A percentile compares a stretch with the other conserved stretches of the same genome.
phyloP scores from a whole-genome alignment of 2,797 vertebrate genomes.

The Anabacerthia variegaticeps region DNA sequence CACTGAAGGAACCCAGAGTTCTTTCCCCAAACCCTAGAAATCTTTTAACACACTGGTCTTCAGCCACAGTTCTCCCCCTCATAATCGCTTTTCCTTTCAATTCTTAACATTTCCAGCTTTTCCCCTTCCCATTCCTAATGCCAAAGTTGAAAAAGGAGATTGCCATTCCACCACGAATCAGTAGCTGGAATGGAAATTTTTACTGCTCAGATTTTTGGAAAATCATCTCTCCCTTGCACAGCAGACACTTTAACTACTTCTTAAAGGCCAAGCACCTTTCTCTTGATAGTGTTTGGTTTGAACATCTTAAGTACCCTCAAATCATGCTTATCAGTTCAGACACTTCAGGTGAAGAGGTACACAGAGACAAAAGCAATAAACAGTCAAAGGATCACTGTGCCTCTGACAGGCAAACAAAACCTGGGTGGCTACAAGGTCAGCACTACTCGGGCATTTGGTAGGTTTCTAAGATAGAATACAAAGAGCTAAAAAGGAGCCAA shows the following conservation, averaged over 20 bases:
- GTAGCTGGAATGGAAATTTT: neutral
- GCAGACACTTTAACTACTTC: neutral
- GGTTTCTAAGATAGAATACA: neutral
- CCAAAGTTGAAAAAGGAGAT: neutral
- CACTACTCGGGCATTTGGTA: neutral
- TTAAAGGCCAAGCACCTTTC: neutral
- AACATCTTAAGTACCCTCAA: neutral
- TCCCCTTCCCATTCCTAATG: neutral
- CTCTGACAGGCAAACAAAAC: neutral
- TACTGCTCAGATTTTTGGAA: neutral
- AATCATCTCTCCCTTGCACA: neutral
- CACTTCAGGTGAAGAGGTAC: neutral
- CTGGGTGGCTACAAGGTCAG: neutral
- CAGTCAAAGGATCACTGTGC: neutral
- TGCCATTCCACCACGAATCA: neutral
- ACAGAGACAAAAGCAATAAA: neutral
- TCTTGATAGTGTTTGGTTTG: fast-evolving
- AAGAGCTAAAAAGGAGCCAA: neutral
- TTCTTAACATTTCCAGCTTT: neutral
- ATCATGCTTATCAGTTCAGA: neutral
- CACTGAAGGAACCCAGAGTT: neutral
- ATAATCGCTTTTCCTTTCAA: neutral
- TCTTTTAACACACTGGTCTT: neutral
- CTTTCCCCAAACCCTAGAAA: neutral
- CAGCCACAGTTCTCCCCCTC: fast-evolving